Conservation (phyloP, 2,797 vertebrate species). For the Garrulus glandarius region DNA sequence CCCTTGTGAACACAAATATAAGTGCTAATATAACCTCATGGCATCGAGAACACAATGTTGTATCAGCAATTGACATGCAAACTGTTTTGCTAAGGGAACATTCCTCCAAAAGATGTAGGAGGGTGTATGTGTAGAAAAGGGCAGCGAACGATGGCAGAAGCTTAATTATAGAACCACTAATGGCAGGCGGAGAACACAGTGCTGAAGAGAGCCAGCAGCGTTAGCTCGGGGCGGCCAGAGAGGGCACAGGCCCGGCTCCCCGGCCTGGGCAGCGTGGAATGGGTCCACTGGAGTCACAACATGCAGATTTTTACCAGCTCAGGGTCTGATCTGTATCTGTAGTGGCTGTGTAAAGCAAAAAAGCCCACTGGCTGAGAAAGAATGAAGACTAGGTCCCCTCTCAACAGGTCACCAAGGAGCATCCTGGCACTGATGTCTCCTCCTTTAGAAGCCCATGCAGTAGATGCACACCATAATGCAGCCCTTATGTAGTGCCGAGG, state of each 20-base stretch:
- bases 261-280: accelerated
- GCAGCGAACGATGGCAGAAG: slow-evolving; percentile 32
- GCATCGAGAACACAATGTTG: slow-evolving; percentile 40
- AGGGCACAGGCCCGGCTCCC: neutral
- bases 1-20: slow-evolving; percentile 49
- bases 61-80: slow-evolving; percentile 57
- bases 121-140: slow-evolving; percentile 50
- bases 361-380: neutral
- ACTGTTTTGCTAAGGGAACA: slow-evolving; percentile 61
- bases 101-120: slow-evolving; percentile 55
- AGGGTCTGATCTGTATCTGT: neutral
- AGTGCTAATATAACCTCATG: slow-evolving; percentile 52
- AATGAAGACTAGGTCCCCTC: neutral
- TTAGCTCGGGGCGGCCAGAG: neutral
- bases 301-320: neutral
- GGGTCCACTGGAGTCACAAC: neutral
- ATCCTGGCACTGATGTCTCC: neutral
- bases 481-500: neutral
- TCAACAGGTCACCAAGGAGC: neutral
- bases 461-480: neutral
- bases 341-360: neutral
- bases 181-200: neutral
- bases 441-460: neutral
- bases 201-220: neutral
- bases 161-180: slow-evolving; percentile 50